Evolutionary conservation across 2,113 vertebrate genomes (phyloP), one percentile per base, ranked within the genome.

Genomic region (Zapornia atra): DNA sequence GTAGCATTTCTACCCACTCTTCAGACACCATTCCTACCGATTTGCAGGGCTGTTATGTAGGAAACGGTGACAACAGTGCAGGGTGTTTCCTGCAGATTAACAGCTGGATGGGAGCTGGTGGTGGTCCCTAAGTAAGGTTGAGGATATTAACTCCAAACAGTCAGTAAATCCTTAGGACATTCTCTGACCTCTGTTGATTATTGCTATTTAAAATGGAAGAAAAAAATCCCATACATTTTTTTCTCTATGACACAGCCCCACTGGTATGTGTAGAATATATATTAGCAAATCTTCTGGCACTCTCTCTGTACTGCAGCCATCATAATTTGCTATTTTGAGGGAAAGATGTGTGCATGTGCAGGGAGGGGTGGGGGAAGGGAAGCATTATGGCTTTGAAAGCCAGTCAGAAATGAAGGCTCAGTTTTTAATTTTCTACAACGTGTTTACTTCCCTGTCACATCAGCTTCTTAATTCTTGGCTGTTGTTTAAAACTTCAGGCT

Each of bases 241-340:
- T 95, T 86, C 66, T 83, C 31, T 72, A 78, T 97, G 94, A 95
- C 76, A 81, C 51, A 91, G 71, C 28, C 46, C 76, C 51, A 15
- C 57, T 96, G 83, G 65, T 82, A 84, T 89, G 85, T 21, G 28
- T 71, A 92, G 69, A 91, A 75, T 78, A 94, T 86, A 94, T 81
- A 46, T 88, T 90, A 94, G 79, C 64, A 90, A 86, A 80, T 75
- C 56, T 34, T 96, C 71, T 94, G 85, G 86, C 85, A n/a, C 61
- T 59, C 34, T 33, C 53, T 59, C 42, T 51, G 22, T 72, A 13
- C 60, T 94, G 61, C 16, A 82, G 40, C 76, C 60, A 90, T 63
- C 51, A 48, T 54, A 94, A 88, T 64, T 88, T 92, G 28, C 40
- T 93, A 1, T 66, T 94, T 70, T 93, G 64, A 82, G 34, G 56